phyloP scores from a whole-genome alignment of 1,140 invertebrate genomes.

The Aphidius ervi region DNA sequence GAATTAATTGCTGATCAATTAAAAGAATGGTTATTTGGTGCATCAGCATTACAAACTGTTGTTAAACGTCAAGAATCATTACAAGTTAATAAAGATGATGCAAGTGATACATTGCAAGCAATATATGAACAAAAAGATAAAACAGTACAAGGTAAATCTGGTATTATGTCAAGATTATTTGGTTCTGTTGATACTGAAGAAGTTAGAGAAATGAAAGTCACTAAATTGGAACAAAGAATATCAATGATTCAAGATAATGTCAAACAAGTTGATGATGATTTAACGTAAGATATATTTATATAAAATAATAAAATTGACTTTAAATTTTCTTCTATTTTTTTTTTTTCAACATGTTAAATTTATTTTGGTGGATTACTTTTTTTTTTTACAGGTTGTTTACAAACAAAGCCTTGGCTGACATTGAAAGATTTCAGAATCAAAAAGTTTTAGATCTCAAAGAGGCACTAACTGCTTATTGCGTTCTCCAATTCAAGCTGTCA shows the following conservation, averaged over 20 bases:
- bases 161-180: constrained; percentile 69
- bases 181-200: constrained; percentile 78
- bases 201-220: constrained; percentile 69
- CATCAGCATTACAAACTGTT: constrained; percentile 68
- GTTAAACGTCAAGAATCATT: constrained; percentile 71
- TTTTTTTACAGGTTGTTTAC: constrained; percentile 65
- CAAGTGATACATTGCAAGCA: constrained; percentile 60
- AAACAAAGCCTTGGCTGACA: constrained; percentile 66
- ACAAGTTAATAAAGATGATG: constrained; percentile 68
- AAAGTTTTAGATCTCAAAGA: constrained; percentile 75
- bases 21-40: constrained; percentile 79
- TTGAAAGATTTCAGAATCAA: constrained; percentile 74
- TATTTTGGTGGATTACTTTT: background rate
- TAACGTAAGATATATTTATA: constrained; percentile 54
- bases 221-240: constrained; percentile 70
- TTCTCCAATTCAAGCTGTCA: constrained; percentile 74
- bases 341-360: background rate
- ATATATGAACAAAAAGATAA: constrained; percentile 58
- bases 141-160: constrained; percentile 60
- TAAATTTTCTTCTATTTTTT: background rate
- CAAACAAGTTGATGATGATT: constrained; percentile 57
- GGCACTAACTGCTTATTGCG: constrained; percentile 70
- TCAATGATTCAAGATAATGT: constrained; percentile 60
- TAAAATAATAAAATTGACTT: constrained; percentile 10
- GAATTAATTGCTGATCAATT: constrained; percentile 79